Base-by-base conservation (phyloP, 2,888 invertebrate genomes). In the Pollenia amentaria region DNA sequence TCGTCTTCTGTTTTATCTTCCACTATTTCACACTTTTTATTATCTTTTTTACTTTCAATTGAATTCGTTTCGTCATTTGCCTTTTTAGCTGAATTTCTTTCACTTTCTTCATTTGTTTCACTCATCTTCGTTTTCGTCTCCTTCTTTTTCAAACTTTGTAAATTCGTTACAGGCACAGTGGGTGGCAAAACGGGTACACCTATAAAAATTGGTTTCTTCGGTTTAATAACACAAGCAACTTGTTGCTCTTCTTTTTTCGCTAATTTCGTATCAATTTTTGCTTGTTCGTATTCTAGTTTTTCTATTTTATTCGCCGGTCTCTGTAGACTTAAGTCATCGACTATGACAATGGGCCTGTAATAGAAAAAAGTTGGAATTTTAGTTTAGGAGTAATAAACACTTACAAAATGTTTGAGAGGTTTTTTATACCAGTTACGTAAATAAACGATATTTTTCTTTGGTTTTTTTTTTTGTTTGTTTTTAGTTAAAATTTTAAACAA, bases 261-360 rank as follows among this genome's bases (percentile, higher is more conserved):
- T 38, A 42, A n/a, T 21, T 55, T 57, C 10, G 44, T 14, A 40
- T 55, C 55, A 16, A 60, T 48, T 46, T 65, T 69, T 7, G 11
- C 0, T 29, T 29, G 42, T 73, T 90, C 87, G 69, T 79, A 82
- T 9, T 78, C 76, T 16, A 67, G 48, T 75, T 87, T 65, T 9
- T 78, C 76, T 16, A 65, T 53, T 75, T 87, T 65, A 60, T 75
- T 72, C 75, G 55, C 51, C 70, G 88, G 88, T 67, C 89, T 89
- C 21, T 89, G 88, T 78, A 90, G 89, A 79, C 89, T 89, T 84
- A 91, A 89, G 89, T 93, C 93, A 89, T 93, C 92, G 73, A 92
- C 90, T 87, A 92, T 90, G 79, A 91, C 92, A 89, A 92, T 90
- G 38, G 92, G 92, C 84, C 92, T 92, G 88, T 6, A 88, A 88